These are phyloP conservation scores for Dione juno DNA, from an alignment of 2,888 invertebrate genomes.

Conservation along the genomic window DNA sequence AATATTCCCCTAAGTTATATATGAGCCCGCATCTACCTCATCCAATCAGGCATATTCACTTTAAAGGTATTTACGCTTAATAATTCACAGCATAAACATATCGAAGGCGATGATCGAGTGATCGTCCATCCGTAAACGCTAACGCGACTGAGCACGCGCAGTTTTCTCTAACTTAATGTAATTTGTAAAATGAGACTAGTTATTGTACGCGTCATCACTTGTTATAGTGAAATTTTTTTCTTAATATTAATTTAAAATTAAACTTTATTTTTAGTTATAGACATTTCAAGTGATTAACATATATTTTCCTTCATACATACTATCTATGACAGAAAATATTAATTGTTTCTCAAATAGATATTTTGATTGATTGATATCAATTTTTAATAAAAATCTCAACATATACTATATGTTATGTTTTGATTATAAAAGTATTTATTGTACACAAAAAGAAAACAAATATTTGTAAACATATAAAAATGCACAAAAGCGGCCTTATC, in stretches of 20 bases:
- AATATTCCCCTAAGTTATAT: not conserved
- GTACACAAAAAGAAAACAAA: no score
- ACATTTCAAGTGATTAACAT: no score
- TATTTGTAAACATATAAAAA: no score
- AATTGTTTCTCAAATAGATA: no score
- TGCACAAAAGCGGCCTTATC: no score
- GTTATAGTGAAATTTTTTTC: slow-evolving; percentile 32
- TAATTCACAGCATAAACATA: slow-evolving; percentile 6
- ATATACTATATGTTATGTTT: no score
- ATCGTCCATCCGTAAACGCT: slow-evolving; percentile 22
- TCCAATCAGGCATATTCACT: not conserved
- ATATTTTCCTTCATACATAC: no score
- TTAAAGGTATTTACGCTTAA: slow-evolving; percentile 2
- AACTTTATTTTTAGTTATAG: not conserved
- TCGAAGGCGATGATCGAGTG: slow-evolving; percentile 23
- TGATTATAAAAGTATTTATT: no score
- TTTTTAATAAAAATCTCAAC: no score
- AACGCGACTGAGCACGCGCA: slow-evolving; percentile 24
- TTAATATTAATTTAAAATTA: not conserved
- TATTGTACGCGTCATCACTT: slow-evolving; percentile 13
- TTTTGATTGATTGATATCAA: no score
- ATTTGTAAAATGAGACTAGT: slow-evolving; percentile 29
- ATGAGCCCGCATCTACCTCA: not conserved
- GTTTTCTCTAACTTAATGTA: slow-evolving; percentile 30
- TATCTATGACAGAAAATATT: no score